Base-by-base conservation (phyloP, 2,113 vertebrate genomes). In the Thamnophis sirtalis region DNA sequence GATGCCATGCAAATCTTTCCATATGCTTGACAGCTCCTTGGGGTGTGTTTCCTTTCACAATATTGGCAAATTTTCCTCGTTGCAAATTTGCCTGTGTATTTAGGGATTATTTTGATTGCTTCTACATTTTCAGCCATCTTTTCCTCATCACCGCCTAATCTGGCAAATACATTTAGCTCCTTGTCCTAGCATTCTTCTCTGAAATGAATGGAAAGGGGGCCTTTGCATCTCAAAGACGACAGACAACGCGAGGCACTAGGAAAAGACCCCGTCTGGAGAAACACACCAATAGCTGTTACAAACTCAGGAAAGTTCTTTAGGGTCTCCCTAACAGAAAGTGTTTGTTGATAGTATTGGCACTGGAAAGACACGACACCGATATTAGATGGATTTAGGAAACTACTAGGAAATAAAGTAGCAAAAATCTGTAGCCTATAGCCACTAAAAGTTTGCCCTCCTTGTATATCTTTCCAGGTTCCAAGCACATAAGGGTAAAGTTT, bases 1-100 rank as follows among this genome's bases (percentile, higher is more conserved):
- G 80, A 89, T 92, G 49, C 91, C 91, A 89, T 89, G 88, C 91
- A 92, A 92, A 85, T 89, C 80, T 92, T 92, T 92, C 55, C 91
- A 92, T 89, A 92, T 92, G 91, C 84, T 92, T 89, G 91, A 92
- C 91, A 92, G 80, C 55, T 92, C 80, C 88, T 86, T 60, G 19
- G 88, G 55, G 73, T 56, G 88, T 21, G 8, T 92, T 89, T 63
- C 80, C 55, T 85, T 92, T 60, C 80, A 92, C 55, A 89, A 22
- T 56, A 86, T 21, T 89, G 88, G 55, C 88, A 63, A 43, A 43
- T 89, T 89, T 89, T 92, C 26, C 28, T 86, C 3, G 2, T 48
- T 33, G 55, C 54, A 24, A 89, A 86, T 63, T 53, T 92, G 6
- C 73, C 33, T 92, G 73, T 56, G n/a, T 28, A 60, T 85, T 84